Evolutionary conservation across 2,113 vertebrate genomes (phyloP).

Genomic region (Athene noctua): DNA sequence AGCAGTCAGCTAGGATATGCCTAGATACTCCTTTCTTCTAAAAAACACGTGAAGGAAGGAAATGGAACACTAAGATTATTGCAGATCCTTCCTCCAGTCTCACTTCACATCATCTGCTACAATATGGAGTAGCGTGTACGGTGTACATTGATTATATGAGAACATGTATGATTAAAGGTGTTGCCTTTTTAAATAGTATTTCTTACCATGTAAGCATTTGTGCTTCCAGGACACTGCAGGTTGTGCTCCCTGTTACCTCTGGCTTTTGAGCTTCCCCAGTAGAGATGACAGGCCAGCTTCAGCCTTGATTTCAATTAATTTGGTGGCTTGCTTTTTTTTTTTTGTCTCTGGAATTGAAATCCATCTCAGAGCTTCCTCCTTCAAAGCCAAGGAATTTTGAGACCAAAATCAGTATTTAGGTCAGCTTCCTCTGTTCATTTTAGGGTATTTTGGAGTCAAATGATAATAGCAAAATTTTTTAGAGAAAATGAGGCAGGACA

Average conservation of each 20-base stretch:
- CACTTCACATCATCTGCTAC: neutral
- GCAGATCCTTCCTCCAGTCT: neutral
- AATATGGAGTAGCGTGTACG: rapidly evolving
- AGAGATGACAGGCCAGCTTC: neutral
- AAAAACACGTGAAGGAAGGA: neutral
- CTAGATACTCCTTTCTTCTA: neutral
- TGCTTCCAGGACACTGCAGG: neutral
- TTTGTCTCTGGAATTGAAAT: neutral
- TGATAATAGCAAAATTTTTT: neutral
- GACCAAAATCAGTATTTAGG: neutral
- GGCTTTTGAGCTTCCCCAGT: neutral
- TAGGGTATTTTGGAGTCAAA: neutral
- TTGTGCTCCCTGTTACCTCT: neutral
- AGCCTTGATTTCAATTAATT: neutral
- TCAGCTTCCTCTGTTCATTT: neutral
- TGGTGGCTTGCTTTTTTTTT: neutral
- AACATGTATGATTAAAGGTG: neutral
- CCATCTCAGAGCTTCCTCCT: neutral
- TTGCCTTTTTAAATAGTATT: neutral
- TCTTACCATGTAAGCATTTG: neutral
- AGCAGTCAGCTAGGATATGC: neutral
- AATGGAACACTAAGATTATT: neutral
- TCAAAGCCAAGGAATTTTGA: neutral
- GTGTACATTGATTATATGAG: neutral
- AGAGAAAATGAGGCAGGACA: neutral